Base-by-base conservation (phyloP, 2,888 invertebrate genomes). In the Sminthurides aquaticus region DNA sequence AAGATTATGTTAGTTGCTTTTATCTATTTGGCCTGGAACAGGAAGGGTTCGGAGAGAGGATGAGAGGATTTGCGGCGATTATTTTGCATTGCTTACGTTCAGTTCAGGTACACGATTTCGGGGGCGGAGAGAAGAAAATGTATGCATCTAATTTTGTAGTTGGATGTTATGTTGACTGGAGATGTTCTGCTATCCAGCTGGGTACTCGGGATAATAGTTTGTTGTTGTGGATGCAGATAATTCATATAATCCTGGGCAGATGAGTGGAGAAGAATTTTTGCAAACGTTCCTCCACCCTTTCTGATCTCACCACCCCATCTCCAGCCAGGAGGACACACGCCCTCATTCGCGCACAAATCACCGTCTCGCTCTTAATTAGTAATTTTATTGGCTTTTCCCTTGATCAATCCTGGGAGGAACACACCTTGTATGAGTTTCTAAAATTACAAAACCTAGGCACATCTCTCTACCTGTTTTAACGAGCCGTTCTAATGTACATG, bases 301-400 rank as follows among this genome's bases (percentile, higher is more conserved):
- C 8, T 34, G 43, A 34, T 34, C 43, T 34, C 43, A 34, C n/a
- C n/a, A n/a, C 8, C 8, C 43, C 5, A 34, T 34, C 43, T 34
- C 43, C 43, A 34, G 43, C 15, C 8, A 34, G 15, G 43, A 34
- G 43, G 43, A 34, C 43, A 34, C 43, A 34, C 43, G 43, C 43
- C 43, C 43, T 34, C 5, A 34, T 34, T 34, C 43, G 43, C 43
- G 43, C 15, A 34, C 43, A 34, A 34, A 57, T 26, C 26, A 11
- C 57, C 15, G 26, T 43, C 54, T 49, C 24, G 55, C 54, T 52
- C 62, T 62, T 62, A 62, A 62, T 62, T 62, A 43, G 26, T 62
- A 62, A 62, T 62, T 62, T 34, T 34, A 34, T 15, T 15, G 43
- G 15, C 43, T 15, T 5, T 34, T 5, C 8, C 5, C 5, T 11